Evolutionary conservation across 2,113 vertebrate genomes (phyloP).

Genomic region (Pipa parva): DNA sequence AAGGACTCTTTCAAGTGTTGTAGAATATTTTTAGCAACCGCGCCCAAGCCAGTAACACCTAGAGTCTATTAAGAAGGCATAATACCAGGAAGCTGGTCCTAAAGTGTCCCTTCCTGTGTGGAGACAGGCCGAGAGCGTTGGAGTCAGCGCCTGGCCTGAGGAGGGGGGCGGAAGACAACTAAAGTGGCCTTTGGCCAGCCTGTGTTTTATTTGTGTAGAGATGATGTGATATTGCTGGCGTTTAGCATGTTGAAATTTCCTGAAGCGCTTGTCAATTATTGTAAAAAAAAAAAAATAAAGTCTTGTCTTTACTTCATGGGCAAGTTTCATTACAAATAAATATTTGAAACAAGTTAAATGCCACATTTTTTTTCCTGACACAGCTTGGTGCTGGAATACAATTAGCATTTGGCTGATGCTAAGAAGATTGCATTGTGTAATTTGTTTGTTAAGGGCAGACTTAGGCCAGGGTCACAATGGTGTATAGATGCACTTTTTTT

Average conservation of each 20-base stretch:
- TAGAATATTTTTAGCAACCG: slow-evolving; percentile 73
- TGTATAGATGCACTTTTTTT: too few species aligned
- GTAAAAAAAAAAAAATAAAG: slow-evolving; percentile 8
- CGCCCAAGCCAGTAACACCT: slow-evolving; percentile 73
- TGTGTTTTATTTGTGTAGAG: slow-evolving; percentile 42
- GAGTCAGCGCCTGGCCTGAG: slow-evolving; percentile 55
- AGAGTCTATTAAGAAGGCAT: slow-evolving; percentile 70
- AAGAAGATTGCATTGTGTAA: too few species aligned
- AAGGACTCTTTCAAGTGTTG: slow-evolving; percentile 77
- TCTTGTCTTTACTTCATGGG: slow-evolving; percentile 12
- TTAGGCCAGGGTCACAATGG: too few species aligned
- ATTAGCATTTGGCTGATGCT: too few species aligned
- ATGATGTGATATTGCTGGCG: slow-evolving; percentile 41
- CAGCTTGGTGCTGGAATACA: too few species aligned
- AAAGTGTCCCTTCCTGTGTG: slow-evolving; percentile 68
- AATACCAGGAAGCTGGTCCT: slow-evolving; percentile 73
- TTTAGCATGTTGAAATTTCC: slow-evolving; percentile 42
- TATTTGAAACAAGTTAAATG: too few species aligned
- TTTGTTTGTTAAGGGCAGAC: too few species aligned
- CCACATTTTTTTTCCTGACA: too few species aligned
- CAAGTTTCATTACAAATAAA: too few species aligned
- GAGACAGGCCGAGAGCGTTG: slow-evolving; percentile 57
- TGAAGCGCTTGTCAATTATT: slow-evolving; percentile 39
- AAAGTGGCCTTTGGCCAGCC: slow-evolving; percentile 42
- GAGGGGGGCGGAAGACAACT: slow-evolving; percentile 41